Conservation (phyloP, 2,888 invertebrate genomes). For the Drosophila borborema region DNA sequence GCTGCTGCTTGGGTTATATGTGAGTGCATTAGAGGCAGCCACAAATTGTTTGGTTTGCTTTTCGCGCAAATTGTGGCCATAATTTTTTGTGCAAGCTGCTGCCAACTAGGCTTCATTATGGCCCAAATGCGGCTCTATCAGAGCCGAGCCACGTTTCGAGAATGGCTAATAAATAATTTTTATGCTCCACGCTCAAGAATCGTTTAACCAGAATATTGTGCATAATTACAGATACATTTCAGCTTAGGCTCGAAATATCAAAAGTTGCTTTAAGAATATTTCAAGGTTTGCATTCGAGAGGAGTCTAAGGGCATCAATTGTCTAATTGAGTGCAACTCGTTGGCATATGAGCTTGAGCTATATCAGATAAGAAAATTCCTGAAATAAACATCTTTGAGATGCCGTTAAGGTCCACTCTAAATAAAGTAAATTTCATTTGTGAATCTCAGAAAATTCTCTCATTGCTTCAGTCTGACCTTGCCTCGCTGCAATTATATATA, state of each 20-base stretch:
- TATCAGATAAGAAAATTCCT: background rate
- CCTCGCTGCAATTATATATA: background rate
- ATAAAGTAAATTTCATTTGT: too few relatives aligned
- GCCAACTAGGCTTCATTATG: slow-evolving; percentile 55
- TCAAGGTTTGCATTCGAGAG: background rate
- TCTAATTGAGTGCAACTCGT: background rate
- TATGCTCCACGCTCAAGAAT: background rate
- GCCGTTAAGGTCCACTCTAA: background rate
- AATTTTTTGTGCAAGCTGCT: slow-evolving; percentile 60
- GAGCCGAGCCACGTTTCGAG: slow-evolving; percentile 29
- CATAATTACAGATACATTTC: background rate
- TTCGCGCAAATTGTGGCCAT: slow-evolving; percentile 74
- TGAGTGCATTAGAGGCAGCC: slow-evolving; percentile 77
- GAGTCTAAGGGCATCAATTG: background rate
- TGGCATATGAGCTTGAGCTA: too few relatives aligned
- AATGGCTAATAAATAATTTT: slow-evolving; percentile 42
- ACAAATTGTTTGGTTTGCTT: slow-evolving; percentile 76
- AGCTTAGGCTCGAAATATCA: background rate
- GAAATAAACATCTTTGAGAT: background rate
- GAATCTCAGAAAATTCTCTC: background rate
- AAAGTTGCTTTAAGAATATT: too few relatives aligned
- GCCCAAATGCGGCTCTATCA: slow-evolving; percentile 57
- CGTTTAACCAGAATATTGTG: slow-evolving; percentile 4
- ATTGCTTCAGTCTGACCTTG: background rate
- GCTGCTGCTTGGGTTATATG: slow-evolving; percentile 53